Evolutionary conservation across 2,888 invertebrate genomes (phyloP).

Genomic region (Caprella mutica): DNA sequence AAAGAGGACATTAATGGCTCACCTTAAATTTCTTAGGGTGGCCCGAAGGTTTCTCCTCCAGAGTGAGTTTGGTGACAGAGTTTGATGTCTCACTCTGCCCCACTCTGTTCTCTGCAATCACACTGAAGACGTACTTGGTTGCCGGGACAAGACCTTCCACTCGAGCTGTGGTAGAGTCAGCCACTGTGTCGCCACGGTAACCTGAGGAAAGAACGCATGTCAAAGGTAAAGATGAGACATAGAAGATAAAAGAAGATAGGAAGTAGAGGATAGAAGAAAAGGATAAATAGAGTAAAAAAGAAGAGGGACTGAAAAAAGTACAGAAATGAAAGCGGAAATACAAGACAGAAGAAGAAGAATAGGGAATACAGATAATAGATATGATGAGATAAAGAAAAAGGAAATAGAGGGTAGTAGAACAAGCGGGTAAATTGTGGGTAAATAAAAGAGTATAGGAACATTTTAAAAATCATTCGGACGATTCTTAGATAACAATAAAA

Average conservation of each 20-base stretch:
- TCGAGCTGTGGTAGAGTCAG: slow-evolving; percentile 13
- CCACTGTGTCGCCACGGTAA: slow-evolving; percentile 6
- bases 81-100: slow-evolving; percentile 18
- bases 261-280: no score
- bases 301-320: no score
- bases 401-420: no score
- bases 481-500: background rate
- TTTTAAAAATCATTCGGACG: background rate
- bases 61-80: slow-evolving; percentile 18
- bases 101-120: slow-evolving; percentile 27
- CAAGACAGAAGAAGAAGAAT: no score
- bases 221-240: no score
- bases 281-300: no score
- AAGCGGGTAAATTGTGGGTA: no score
- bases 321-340: no score
- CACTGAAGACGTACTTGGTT: slow-evolving; percentile 23
- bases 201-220: no score
- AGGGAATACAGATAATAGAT: no score
- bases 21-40: slow-evolving; percentile 22
- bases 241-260: background rate
- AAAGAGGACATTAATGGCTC: background rate
- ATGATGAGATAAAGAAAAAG: no score
- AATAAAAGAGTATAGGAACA: no score
- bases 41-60: slow-evolving; percentile 26
- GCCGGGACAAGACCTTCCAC: slow-evolving; percentile 25